Percentiles rank a stretch among this genome's conserved stretches.
Evolutionary conservation across 2,888 invertebrate species (phyloP).

Genomic region (Cataglyphis altisquamis): DNA sequence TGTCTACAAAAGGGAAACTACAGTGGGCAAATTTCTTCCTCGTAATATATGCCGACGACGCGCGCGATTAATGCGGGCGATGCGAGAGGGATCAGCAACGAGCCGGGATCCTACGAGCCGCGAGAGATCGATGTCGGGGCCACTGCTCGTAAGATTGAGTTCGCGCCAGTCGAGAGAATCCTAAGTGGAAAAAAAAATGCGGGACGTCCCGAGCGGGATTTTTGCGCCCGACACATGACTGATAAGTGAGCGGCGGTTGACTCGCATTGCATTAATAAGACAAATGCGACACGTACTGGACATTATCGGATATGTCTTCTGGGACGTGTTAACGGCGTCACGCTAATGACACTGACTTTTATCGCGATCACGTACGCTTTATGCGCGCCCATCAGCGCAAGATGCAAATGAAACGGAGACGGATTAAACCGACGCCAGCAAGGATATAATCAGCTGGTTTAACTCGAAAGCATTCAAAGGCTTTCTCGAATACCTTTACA

Average conservation of each 20-base stretch:
- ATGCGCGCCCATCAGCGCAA: neutral
- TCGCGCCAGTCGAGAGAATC: neutral
- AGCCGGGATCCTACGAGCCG: neutral
- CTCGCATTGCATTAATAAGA: slow-evolving; percentile 61
- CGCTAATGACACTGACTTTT: slow-evolving; percentile 13
- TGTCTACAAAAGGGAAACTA: neutral
- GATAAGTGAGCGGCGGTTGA: slow-evolving; percentile 58
- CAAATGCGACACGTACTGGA: slow-evolving; percentile 49
- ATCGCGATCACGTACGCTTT: slow-evolving; percentile 20
- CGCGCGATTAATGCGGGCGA: slow-evolving; percentile 12
- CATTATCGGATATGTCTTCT: slow-evolving; percentile 61
- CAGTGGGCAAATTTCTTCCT: slow-evolving; percentile 20
- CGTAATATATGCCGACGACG: slow-evolving; percentile 19
- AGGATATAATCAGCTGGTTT: slow-evolving; percentile 4
- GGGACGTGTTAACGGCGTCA: slow-evolving; percentile 20
- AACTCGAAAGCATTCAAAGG: slow-evolving; percentile 34
- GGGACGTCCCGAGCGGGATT: slow-evolving; percentile 26
- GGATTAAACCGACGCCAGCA: neutral
- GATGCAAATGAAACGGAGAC: slow-evolving; percentile 34
- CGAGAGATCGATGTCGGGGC: neutral
- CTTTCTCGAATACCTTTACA: neutral
- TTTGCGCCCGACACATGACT: slow-evolving; percentile 17
- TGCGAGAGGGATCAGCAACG: neutral
- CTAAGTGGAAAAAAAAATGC: slow-evolving; percentile 21
- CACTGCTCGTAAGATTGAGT: slow-evolving; percentile 22